Conservation (phyloP, 2,888 invertebrate species). For the Doris montereyensis region DNA sequence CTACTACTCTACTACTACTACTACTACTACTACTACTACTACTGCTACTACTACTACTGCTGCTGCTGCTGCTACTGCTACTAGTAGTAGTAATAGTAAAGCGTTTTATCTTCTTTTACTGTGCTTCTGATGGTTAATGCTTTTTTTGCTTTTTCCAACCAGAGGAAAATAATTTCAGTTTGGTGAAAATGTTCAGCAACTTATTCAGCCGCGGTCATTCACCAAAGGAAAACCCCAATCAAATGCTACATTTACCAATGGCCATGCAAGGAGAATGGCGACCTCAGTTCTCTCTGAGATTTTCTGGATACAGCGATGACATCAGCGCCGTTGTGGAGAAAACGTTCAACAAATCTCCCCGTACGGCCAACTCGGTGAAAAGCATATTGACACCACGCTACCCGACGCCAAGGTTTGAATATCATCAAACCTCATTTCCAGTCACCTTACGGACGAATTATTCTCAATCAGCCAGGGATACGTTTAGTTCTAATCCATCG, state of each 20-base stretch:
- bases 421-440: not conserved
- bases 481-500: not conserved
- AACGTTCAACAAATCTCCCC: slow-evolving; percentile 15
- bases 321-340: slow-evolving; percentile 3
- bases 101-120: no score
- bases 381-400: slow-evolving; percentile 13
- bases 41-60: not conserved
- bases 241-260: no score
- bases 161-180: not conserved
- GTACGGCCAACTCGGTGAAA: slow-evolving; percentile 12
- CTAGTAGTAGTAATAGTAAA: not conserved
- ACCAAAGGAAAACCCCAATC: not conserved
- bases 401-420: not conserved
- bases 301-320: slow-evolving; percentile 11
- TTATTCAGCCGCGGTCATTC: not conserved
- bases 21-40: not conserved
- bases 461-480: not conserved
- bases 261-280: no score
- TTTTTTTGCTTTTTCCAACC: no score
- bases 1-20: not conserved
- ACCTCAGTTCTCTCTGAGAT: not conserved
- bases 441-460: no score
- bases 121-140: no score
- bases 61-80: not conserved
- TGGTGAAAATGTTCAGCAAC: not conserved